Evolutionary conservation across 2,888 invertebrate genomes (phyloP), one percentile per base, ranked within the genome.

Genomic region (Apotomis betuletana): DNA sequence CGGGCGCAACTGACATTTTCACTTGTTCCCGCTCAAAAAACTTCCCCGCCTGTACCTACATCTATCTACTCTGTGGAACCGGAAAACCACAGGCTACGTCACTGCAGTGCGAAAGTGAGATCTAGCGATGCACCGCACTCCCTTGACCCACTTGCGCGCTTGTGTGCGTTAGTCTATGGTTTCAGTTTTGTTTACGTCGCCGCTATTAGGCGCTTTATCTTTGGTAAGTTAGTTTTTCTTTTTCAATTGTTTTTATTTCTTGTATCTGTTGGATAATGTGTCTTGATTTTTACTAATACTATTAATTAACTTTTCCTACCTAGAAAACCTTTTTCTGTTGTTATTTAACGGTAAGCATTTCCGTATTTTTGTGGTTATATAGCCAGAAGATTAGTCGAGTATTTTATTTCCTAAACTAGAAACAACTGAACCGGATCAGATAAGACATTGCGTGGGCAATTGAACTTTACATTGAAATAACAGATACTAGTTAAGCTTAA

Each of bases 101-200:
- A 71, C 67, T 67, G 71, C 67, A 71, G 61, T 71, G 91, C 92
- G 93, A 93, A 93, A 93, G 93, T 93, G 92, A 93, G 92, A 91
- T 93, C 90, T 87, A 90, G 87, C 91, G 91, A 89, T 92, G 93
- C 92, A 92, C 91, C 92, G 91, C 86, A 82, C 86, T 92, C 92
- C 92, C 92, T 92, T 93, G 93, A 93, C 93, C 92, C 86, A 88
- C 85, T 90, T 93, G 69, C 71, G 70, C 75, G 75, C 72, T 74
- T 65, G 73, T 75, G 73, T 73, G 73, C 60, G 73, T 65, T 49
- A 54, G 72, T 59, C 72, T 72, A 72, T 72, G 72, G 67, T 72
- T 72, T 72, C 72, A 60, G 69, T 64, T 69, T 69, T 69, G 73
- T 69, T 73, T 72, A 68, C 72, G 69, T 59, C 63, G 71, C 55